A percentile compares a stretch with the other conserved stretches of the same genome.
These are phyloP conservation scores for Diadema setosum DNA, from an alignment of 35 echinoderm and acorn worm species.

Conservation along the genomic window DNA sequence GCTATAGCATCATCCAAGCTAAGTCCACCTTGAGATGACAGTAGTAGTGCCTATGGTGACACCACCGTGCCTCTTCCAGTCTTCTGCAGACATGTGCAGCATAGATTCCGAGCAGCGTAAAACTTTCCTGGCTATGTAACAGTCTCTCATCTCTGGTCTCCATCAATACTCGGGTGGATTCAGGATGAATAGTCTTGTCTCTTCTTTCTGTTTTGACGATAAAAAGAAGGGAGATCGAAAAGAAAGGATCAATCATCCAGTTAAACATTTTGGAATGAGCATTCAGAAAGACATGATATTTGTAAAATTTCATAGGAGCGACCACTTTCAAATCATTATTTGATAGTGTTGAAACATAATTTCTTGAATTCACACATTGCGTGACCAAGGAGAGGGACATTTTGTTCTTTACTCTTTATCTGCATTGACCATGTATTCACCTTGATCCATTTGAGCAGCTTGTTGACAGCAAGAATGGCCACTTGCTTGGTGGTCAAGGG, in stretches of 20 bases:
- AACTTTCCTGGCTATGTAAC: too few relatives aligned
- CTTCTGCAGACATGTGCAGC: too few relatives aligned
- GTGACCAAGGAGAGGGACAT: background rate
- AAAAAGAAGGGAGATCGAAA: slow-evolving; percentile 6
- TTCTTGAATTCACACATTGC: background rate
- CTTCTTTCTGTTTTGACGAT: slow-evolving; percentile 70
- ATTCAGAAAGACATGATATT: background rate
- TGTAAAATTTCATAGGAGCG: background rate
- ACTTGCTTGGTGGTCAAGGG: slow-evolving; percentile 93
- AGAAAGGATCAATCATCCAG: too few relatives aligned
- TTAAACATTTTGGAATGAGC: too few relatives aligned
- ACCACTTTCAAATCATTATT: background rate
- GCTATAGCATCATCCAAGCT: too few relatives aligned
- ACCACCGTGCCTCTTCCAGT: too few relatives aligned
- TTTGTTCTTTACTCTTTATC: too few relatives aligned
- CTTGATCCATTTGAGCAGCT: slow-evolving; percentile 99
- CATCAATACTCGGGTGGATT: slow-evolving; percentile 80
- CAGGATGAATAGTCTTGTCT: slow-evolving; percentile 79
- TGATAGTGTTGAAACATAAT: background rate
- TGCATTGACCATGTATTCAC: slow-evolving; percentile 7
- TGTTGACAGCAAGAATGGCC: slow-evolving; percentile 92
- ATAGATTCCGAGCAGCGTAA: too few relatives aligned
- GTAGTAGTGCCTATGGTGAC: too few relatives aligned
- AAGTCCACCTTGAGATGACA: too few relatives aligned
- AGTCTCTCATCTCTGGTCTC: too few relatives aligned